These are phyloP conservation scores for Paratilapia polleni DNA, from an alignment of 2,113 vertebrate genomes.

Conservation along the genomic window DNA sequence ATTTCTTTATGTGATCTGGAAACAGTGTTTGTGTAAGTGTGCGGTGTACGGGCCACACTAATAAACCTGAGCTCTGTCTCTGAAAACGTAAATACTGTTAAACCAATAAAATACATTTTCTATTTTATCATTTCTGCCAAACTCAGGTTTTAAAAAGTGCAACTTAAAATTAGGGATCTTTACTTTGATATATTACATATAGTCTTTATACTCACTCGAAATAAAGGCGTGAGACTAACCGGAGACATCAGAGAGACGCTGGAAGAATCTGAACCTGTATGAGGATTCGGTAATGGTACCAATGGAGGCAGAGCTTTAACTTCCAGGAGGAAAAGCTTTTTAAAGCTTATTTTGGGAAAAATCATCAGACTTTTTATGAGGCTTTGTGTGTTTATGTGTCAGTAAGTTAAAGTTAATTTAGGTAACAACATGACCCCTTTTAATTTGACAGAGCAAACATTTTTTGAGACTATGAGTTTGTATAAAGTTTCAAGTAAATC, in stretches of 20 bases:
- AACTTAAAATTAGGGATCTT: not conserved
- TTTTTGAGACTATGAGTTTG: not conserved
- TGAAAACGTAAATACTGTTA: not conserved
- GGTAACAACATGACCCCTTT: not conserved
- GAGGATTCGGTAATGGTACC: too few relatives aligned
- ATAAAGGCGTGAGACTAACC: too few relatives aligned
- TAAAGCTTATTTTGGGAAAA: too few relatives aligned
- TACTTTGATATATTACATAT: not conserved
- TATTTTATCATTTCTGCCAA: not conserved
- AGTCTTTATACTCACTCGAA: not conserved
- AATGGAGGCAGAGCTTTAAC: too few relatives aligned
- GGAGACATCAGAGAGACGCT: too few relatives aligned
- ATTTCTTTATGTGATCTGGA: too few relatives aligned
- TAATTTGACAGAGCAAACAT: not conserved
- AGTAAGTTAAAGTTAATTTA: too few relatives aligned
- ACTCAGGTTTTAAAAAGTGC: not conserved
- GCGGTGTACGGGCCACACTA: not conserved
- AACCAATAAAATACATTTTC: not conserved
- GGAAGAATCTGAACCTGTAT: too few relatives aligned
- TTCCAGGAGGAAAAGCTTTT: too few relatives aligned
- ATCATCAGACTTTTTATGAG: too few relatives aligned
- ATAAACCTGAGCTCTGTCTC: not conserved
- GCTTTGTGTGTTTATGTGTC: too few relatives aligned
- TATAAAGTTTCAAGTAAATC: not conserved
- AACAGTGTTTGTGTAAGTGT: not conserved